phyloP scores from a whole-genome alignment of 2,113 vertebrate species.

The Hippocampus guttulatus region DNA sequence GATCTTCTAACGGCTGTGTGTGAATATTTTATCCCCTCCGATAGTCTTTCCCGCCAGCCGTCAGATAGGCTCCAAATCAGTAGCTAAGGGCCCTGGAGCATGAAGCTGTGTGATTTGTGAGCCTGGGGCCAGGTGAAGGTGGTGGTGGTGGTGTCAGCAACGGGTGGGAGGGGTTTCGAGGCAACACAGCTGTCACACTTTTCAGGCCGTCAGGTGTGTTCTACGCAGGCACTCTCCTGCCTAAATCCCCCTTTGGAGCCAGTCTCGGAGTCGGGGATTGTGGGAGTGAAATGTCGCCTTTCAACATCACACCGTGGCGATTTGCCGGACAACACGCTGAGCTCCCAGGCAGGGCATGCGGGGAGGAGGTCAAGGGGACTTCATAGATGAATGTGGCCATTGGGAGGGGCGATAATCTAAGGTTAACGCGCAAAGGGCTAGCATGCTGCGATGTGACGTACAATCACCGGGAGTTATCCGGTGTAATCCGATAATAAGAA shows the following conservation, averaged over 20 bases:
- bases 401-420: slow-evolving; percentile 35
- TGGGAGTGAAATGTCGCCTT: slow-evolving; percentile 44
- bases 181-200: slow-evolving; percentile 60
- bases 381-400: slow-evolving; percentile 52
- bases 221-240: not conserved
- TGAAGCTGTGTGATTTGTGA: slow-evolving; percentile 67
- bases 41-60: slow-evolving; percentile 68
- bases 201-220: slow-evolving; percentile 59
- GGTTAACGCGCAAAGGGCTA: slow-evolving; percentile 33
- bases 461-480: not conserved
- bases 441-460: slow-evolving; percentile 4
- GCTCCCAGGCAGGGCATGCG: slow-evolving; percentile 32
- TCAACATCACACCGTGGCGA: slow-evolving; percentile 33
- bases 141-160: not conserved
- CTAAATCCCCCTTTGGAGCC: not conserved
- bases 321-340: slow-evolving; percentile 32
- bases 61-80: slow-evolving; percentile 71
- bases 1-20: slow-evolving; percentile 66
- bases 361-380: slow-evolving; percentile 51
- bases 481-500: not conserved
- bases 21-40: slow-evolving; percentile 71
- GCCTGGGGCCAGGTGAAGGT: slow-evolving; percentile 48
- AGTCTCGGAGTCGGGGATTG: slow-evolving; percentile 22
- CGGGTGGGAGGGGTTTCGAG: slow-evolving; percentile 3
- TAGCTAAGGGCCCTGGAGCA: slow-evolving; percentile 58